These are phyloP conservation scores for Atractosteus spatula DNA, from an alignment of 2,113 vertebrate genomes.

Conservation along the genomic window DNA sequence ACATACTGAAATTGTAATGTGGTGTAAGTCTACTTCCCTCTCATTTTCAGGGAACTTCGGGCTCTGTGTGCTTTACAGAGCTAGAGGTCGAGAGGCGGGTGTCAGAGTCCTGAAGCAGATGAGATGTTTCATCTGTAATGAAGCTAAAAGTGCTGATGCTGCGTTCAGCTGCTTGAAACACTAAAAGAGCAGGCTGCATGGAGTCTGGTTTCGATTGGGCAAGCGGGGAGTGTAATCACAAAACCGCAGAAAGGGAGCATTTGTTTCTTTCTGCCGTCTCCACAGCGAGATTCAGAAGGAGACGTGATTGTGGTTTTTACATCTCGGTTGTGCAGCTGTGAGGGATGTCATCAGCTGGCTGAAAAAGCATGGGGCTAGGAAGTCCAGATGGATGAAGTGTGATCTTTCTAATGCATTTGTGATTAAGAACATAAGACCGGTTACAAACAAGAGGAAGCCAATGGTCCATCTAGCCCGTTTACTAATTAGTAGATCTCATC, in stretches of 20 bases:
- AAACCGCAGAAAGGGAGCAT: conserved; percentile 28
- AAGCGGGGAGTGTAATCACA: conserved; percentile 20
- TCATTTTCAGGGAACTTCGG: too few relatives aligned
- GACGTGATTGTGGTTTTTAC: conserved; percentile 22
- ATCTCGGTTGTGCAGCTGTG: conserved; percentile 21
- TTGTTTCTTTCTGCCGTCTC: conserved; percentile 14
- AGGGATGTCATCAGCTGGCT: conserved; percentile 14
- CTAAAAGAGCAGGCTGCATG: neutral
- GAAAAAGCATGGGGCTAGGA: neutral
- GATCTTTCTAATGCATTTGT: conserved; percentile 6
- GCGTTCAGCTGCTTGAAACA: neutral
- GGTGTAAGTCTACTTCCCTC: too few relatives aligned
- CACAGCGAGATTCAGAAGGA: conserved; percentile 9
- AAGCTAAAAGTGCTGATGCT: neutral
- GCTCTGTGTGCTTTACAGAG: too few relatives aligned
- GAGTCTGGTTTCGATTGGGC: conserved; percentile 25
- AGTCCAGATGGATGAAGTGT: neutral
- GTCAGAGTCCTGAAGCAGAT: too few relatives aligned
- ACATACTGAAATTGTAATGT: too few relatives aligned
- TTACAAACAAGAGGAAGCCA: too few relatives aligned
- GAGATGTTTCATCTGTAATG: neutral
- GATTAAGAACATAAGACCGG: too few relatives aligned
- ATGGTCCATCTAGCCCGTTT: too few relatives aligned
- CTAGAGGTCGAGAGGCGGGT: too few relatives aligned
- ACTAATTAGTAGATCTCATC: too few relatives aligned